Evolutionary conservation across 2,888 invertebrate species (phyloP).

Genomic region (Creontiades dilutus): DNA sequence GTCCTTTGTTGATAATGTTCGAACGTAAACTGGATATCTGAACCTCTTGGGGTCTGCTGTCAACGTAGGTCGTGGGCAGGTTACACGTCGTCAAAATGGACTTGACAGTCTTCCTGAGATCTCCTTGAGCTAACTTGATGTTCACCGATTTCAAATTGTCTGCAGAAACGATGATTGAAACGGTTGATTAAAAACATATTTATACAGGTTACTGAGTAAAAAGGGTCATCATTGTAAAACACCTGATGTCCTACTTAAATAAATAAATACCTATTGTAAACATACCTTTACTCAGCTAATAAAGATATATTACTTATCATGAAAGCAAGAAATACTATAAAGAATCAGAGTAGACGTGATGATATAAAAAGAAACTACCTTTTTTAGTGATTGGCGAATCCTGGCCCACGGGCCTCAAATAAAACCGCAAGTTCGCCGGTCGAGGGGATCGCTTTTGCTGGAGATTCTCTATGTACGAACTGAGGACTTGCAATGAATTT

Average conservation of each 20-base stretch:
- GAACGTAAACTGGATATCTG: neutral
- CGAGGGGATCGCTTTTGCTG: conserved; percentile 83
- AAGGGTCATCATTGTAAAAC: no score
- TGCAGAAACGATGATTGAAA: conserved; percentile 75
- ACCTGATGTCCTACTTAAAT: no score
- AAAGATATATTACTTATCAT: no score
- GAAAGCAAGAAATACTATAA: no score
- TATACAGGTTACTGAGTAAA: no score
- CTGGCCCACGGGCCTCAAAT: conserved; percentile 82
- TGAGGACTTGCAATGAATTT: conserved; percentile 91
- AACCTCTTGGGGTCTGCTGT: conserved; percentile 81
- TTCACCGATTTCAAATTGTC: conserved; percentile 87
- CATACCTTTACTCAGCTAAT: no score
- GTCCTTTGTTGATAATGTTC: neutral
- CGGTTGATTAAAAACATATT: no score
- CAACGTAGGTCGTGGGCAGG: conserved; percentile 91
- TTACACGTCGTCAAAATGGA: conserved; percentile 89
- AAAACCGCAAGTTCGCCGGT: conserved; percentile 87
- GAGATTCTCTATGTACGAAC: conserved; percentile 89
- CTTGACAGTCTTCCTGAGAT: conserved; percentile 86
- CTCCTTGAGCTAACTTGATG: conserved; percentile 84
- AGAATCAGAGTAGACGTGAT: no score
- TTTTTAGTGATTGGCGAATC: conserved; percentile 78
- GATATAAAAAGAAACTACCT: conserved; percentile 62
- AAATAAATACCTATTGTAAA: no score